phyloP scores from a whole-genome alignment of 2,888 invertebrate genomes.

The Oxytorus armatus region DNA sequence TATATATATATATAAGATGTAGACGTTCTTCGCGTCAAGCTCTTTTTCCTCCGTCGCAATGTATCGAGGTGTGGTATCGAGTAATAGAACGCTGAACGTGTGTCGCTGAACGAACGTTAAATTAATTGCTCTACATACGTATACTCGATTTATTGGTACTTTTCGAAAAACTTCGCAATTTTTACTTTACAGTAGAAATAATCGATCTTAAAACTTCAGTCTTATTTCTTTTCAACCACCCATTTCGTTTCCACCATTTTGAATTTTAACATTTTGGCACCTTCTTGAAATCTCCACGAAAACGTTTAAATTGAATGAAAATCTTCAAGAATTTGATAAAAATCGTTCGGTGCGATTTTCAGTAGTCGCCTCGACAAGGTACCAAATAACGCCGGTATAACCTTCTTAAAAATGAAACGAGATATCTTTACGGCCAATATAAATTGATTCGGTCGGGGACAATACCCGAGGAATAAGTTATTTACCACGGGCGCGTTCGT shows the following conservation, averaged over 20 bases:
- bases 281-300: too few relatives aligned
- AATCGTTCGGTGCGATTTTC: too few relatives aligned
- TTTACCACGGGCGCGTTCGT: conserved; percentile 9
- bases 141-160: background rate
- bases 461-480: conserved; percentile 34
- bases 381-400: too few relatives aligned
- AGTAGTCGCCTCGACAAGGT: too few relatives aligned
- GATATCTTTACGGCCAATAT: background rate
- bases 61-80: conserved; percentile 36
- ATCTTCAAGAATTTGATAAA: too few relatives aligned
- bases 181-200: too few relatives aligned
- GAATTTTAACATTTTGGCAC: too few relatives aligned
- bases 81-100: conserved; percentile 23
- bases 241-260: background rate
- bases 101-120: conserved; percentile 24
- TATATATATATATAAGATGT: conserved; percentile 12
- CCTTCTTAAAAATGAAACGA: background rate
- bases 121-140: conserved; percentile 27
- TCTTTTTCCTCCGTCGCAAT: conserved; percentile 24
- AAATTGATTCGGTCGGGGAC: conserved; percentile 14
- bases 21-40: conserved; percentile 47
- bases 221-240: too few relatives aligned
- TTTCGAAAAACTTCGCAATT: background rate
- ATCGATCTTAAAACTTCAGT: too few relatives aligned
- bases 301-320: too few relatives aligned